Conservation (phyloP, 2,888 invertebrate genomes). For the Gasteruption jaculator region DNA sequence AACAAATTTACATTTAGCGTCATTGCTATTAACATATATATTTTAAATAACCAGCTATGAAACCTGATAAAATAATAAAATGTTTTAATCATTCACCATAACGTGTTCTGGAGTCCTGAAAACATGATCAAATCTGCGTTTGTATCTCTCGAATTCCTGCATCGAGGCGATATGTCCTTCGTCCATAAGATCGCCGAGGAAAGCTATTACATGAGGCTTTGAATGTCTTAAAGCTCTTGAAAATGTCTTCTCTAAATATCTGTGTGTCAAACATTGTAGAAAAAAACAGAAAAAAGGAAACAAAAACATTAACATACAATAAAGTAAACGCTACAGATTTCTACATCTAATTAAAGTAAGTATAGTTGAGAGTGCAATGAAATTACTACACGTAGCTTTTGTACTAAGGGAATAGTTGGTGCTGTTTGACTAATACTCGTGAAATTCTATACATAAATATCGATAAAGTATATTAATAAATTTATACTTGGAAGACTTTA, state of each 20-base stretch:
- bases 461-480: too few relatives aligned
- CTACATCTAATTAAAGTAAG: too few relatives aligned
- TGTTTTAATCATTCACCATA: slow-evolving; percentile 33
- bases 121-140: slow-evolving; percentile 67
- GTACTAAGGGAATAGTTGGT: too few relatives aligned
- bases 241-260: slow-evolving; percentile 79
- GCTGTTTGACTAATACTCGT: too few relatives aligned
- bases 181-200: slow-evolving; percentile 92
- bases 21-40: slow-evolving; percentile 2
- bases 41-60: slow-evolving; percentile 6
- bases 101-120: slow-evolving; percentile 53
- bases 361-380: too few relatives aligned
- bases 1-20: slow-evolving; percentile 2
- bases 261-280: slow-evolving; percentile 51
- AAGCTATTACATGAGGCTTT: slow-evolving; percentile 80
- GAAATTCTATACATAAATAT: too few relatives aligned
- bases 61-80: slow-evolving; percentile 5
- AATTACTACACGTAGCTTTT: too few relatives aligned
- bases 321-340: too few relatives aligned
- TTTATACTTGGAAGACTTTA: too few relatives aligned
- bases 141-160: slow-evolving; percentile 70
- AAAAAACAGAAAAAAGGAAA: slow-evolving; percentile 12
- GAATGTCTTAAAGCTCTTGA: slow-evolving; percentile 64
- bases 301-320: too few relatives aligned
- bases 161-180: slow-evolving; percentile 80